Base-by-base conservation (phyloP, 2,797 vertebrate genomes). In the Fistularia tabacaria region DNA sequence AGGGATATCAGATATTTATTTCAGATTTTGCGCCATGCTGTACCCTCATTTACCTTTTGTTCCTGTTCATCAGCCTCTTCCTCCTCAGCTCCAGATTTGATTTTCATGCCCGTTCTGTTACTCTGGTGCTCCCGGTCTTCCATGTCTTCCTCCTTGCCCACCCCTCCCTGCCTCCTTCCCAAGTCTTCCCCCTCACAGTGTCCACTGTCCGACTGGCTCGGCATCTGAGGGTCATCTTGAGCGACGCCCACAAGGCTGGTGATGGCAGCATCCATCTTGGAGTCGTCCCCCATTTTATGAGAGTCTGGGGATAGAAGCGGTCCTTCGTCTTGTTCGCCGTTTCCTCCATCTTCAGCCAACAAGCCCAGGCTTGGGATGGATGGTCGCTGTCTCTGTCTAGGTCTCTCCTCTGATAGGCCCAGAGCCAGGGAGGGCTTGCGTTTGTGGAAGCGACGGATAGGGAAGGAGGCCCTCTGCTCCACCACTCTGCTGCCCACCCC, bases 221-320 rank as follows among this genome's bases (percentile, higher is more conserved):
- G 95, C 86, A 98, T 91, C 75, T 99, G 97, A 42, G 92, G 88
- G 14, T 98, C 97, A 69, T 98, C 96, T 66, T 96, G 96, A 25
- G 85, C 81, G 15, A 61, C 71, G 6, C 42, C 65, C 0, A 73
- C 77, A 0, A 83, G 63, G 10, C 77, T 82, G 1, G 62, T 51
- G 8, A 85, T 57, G 1, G 71, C 46, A 0, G 64, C 67, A 5
- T 87, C 87, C 49, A 82, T 39, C 67, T 89, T 91, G 40, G 87
- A 82, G 40, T 88, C 88, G 12, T 91, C 87, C 0, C 79, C 91
- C 7, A 94, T 92, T 83, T 96, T 88, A 62, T 84, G 89, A 0
- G 96, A 97, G 76, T 98, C 96, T 0, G 95, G 93, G 0, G 94
- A 95, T 49, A 96, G 93, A 47, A 97, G 93, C 1, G 86, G 90